Base-by-base conservation (phyloP, 2,113 vertebrate genomes). In the Anser brachyrhynchus region DNA sequence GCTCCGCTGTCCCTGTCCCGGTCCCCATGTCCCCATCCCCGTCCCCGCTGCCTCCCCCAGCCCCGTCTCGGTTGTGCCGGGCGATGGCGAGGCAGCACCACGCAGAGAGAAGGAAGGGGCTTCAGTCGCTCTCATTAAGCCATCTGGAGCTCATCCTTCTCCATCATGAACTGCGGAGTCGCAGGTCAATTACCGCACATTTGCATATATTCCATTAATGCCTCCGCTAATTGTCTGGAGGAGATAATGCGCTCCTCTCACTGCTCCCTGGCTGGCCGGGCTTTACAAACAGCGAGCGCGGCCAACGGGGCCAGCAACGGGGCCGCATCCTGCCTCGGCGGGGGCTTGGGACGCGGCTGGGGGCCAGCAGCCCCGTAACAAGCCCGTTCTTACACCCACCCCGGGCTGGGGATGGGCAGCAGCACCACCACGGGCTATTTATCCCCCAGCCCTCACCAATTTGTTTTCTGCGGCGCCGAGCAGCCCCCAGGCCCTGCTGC, bases 181-280 rank as follows among this genome's bases (percentile, higher is more conserved):
- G 9, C 80, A 91, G 97, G 97, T 98, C 98, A 98, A 97, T 98
- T 97, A 98, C 96, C 12, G 78, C 75, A 2, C 84, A 98, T 97
- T 97, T 98, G 97, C 97, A 98, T 97, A 97, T 91, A 93, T 97
- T 95, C 96, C 96, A 97, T 97, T 98, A 98, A 97, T 96, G 97
- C 87, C 88, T 35, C 93, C 84, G 87, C 95, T 98, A 97, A 97
- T 98, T 97, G 97, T 96, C 97, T 97, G 44, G 79, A 93, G 94
- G 95, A 92, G 97, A 97, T 97, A 95, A 98, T 94, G 96, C 29
- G 84, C 82, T 74, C 55, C 2, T 67, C 94, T 95, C 57, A 80
- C 22, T 5, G n/a, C 80, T 95, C 90, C 84, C 87, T 58, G 33
- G 44, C 89, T 89, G 91, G 58, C 43, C 65, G 67, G 26, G 33